phyloP scores from a whole-genome alignment of 2,888 invertebrate genomes.

The Protodeltote pygarga region DNA sequence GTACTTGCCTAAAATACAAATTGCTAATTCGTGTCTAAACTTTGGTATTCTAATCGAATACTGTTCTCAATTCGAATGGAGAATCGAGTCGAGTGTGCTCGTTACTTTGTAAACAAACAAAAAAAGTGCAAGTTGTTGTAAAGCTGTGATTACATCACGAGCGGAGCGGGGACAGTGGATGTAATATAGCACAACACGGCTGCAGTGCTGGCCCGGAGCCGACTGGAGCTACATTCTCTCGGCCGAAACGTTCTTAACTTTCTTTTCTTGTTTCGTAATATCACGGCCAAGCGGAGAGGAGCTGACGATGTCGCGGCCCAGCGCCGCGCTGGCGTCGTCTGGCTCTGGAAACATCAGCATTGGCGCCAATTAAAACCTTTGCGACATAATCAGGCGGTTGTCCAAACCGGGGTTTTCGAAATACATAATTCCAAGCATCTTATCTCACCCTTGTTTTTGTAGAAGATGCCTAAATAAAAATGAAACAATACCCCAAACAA shows the following conservation, averaged over 20 bases:
- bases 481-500: too few species aligned
- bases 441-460: too few species aligned
- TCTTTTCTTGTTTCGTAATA: slow-evolving; percentile 83
- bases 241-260: slow-evolving; percentile 73
- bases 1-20: slow-evolving; percentile 1
- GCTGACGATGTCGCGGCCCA: slow-evolving; percentile 63
- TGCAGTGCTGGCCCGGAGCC: slow-evolving; percentile 58
- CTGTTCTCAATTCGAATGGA: slow-evolving; percentile 48
- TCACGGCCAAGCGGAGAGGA: slow-evolving; percentile 72
- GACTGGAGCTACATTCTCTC: slow-evolving; percentile 68
- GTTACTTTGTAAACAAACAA: slow-evolving; percentile 60
- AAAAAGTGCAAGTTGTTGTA: slow-evolving; percentile 65
- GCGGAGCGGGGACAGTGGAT: slow-evolving; percentile 58
- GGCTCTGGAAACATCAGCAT: slow-evolving; percentile 57
- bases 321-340: slow-evolving; percentile 50
- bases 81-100: slow-evolving; percentile 50
- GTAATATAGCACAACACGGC: slow-evolving; percentile 54
- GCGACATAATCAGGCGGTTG: too few species aligned
- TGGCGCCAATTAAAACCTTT: slow-evolving; percentile 31
- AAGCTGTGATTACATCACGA: slow-evolving; percentile 62
- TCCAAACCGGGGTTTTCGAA: too few species aligned
- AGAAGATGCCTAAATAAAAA: too few species aligned
- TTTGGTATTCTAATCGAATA: slow-evolving; percentile 47
- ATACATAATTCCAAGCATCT: too few species aligned
- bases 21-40: neutral